Evolutionary conservation across 2,797 vertebrate species (phyloP), one percentile per base, ranked within the genome.

Genomic region (Paguma larvata): DNA sequence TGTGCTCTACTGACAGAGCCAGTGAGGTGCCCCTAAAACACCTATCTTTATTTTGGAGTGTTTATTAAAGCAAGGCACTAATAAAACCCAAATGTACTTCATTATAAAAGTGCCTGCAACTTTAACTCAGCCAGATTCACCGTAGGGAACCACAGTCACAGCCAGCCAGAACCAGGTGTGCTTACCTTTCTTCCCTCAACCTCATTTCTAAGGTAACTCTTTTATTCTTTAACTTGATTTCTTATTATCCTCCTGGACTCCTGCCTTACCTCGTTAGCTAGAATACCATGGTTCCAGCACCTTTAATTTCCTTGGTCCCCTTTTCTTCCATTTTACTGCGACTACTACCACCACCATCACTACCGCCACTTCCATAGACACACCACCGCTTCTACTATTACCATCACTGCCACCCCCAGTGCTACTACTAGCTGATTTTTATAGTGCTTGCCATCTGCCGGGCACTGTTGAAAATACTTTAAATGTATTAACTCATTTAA

Each of bases 41-140:
- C 44, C 2, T 8, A 63, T 72, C 53, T 56, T 97, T 38, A 62
- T 27, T 89, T 95, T 80, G 72, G 27, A 75, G 93, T 89, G 53
- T 62, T 91, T 30, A 30, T 67, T 88, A 96, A 78, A 95, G 19
- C 11, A 90, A 27, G 32, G 44, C 53, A 44, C 59, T 77, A 92
- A 25, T 56, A 85, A 92, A 70, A 53, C 38, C 53, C 65, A 63
- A 67, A 62, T 6, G 13, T 9, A 67, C 27, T 48, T 75, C 16
- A 12, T 86, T 32, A 11, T n/a, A 27, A 87, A 63, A 73, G 63
- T n/a, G 5, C 12, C 41, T 44, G 56, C 32, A 79, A n/a, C 34
- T 3, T 2, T 77, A 80, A 86, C 51, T 34, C 32, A 34, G 70
- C 51, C 44, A 46, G 75, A n/a, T 9, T 90, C 21, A 32, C 12